phyloP scores from a whole-genome alignment of 2,888 invertebrate genomes.

The Glyphotaelius pellucidus region DNA sequence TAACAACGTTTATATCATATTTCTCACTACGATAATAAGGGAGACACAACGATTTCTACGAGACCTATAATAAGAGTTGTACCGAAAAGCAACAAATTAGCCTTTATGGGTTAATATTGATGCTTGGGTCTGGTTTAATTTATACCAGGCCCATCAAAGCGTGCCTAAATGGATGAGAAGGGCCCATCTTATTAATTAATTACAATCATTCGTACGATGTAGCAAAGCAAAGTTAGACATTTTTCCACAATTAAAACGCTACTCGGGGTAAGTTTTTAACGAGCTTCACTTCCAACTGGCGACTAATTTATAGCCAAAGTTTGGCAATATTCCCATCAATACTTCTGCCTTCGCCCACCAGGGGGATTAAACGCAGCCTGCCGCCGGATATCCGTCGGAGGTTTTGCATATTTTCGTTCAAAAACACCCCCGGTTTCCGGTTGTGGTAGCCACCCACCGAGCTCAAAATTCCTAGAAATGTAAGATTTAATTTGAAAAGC shows the following conservation, averaged over 20 bases:
- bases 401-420: neutral
- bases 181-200: neutral
- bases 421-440: neutral
- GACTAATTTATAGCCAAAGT: constrained; percentile 23
- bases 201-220: neutral
- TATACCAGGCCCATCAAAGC: too few species aligned
- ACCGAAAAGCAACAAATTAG: too few species aligned
- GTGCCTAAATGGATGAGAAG: neutral
- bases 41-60: too few species aligned
- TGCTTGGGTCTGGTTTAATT: too few species aligned
- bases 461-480: neutral
- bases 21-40: too few species aligned
- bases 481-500: too few species aligned
- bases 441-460: neutral
- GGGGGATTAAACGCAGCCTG: neutral
- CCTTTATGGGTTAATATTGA: too few species aligned
- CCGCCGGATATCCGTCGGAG: neutral
- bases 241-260: constrained; percentile 8
- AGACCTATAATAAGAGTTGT: too few species aligned
- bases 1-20: too few species aligned
- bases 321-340: constrained; percentile 17
- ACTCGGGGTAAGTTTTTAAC: constrained; percentile 11
- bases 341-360: neutral
- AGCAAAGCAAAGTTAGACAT: neutral
- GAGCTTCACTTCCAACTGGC: constrained; percentile 8